Percentiles rank a stretch among this genome's conserved stretches.
Evolutionary conservation across 2,888 invertebrate genomes (phyloP).

Genomic region (Pristionchus arcanus): DNA sequence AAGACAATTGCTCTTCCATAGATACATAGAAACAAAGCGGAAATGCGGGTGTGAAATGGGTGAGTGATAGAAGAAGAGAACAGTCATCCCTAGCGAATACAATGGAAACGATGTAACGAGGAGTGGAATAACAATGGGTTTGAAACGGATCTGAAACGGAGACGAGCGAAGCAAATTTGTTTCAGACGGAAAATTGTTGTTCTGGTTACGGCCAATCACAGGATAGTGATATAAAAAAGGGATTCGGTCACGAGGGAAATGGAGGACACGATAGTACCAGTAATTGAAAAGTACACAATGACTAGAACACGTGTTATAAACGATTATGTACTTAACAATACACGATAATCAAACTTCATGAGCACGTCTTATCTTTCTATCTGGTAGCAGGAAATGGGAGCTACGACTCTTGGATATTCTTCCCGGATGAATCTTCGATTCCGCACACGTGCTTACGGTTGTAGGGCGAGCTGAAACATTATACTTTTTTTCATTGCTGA

Average conservation of each 20-base stretch:
- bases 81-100: slow-evolving; percentile 10
- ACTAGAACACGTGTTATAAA: not conserved
- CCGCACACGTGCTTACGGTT: not conserved
- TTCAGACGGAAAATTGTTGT: not conserved
- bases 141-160: not conserved
- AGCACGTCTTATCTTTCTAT: not conserved
- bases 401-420: slow-evolving; percentile 8
- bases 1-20: not conserved
- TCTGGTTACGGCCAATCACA: too few relatives aligned
- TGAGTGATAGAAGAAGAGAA: not conserved
- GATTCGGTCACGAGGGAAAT: not conserved
- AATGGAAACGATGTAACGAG: slow-evolving; percentile 31
- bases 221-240: not conserved
- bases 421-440: not conserved
- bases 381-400: not conserved
- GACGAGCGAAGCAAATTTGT: not conserved
- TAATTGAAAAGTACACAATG: not conserved
- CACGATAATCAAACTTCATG: not conserved
- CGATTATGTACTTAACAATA: not conserved
- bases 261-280: not conserved
- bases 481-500: not conserved
- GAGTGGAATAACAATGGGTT: slow-evolving; percentile 3
- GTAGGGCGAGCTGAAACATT: slow-evolving; percentile 10
- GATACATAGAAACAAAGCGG: not conserved
- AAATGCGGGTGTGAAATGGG: not conserved